These are phyloP conservation scores for Incurvaria masculella DNA, from an alignment of 2,888 invertebrate genomes.

Conservation along the genomic window DNA sequence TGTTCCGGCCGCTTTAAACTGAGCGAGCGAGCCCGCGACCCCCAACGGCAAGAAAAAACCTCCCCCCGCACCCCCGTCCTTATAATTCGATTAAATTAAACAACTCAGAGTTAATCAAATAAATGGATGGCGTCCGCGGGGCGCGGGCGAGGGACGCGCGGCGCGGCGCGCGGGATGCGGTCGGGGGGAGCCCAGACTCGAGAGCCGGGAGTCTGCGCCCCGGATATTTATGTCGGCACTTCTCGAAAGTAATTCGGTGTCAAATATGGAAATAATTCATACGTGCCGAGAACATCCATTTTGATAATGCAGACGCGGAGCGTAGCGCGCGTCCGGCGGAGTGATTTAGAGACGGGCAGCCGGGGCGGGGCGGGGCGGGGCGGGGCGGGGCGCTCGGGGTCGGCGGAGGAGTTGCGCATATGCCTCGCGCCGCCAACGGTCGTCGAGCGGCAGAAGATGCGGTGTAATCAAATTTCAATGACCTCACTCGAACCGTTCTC, in stretches of 20 bases:
- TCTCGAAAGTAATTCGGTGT: slow-evolving; percentile 57
- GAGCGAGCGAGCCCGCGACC: slow-evolving; percentile 29
- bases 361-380: not conserved
- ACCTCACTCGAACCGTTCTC: too few relatives aligned
- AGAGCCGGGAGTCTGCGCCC: slow-evolving; percentile 24
- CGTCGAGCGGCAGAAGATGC: too few relatives aligned
- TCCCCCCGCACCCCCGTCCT: slow-evolving; percentile 35
- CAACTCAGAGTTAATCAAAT: slow-evolving; percentile 59
- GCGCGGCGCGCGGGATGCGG: slow-evolving; percentile 20
- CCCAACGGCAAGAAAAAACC: slow-evolving; percentile 11
- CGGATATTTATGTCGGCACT: slow-evolving; percentile 53
- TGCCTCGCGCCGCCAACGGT: too few relatives aligned
- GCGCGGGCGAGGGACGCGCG: slow-evolving; percentile 20
- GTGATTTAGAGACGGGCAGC: not conserved
- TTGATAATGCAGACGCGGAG: slow-evolving; percentile 53
- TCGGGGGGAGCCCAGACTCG: not conserved
- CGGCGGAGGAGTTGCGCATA: not conserved
- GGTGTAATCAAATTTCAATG: too few relatives aligned
- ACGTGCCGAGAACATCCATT: slow-evolving; percentile 51
- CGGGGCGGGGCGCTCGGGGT: not conserved
- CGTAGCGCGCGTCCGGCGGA: slow-evolving; percentile 25
- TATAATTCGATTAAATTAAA: slow-evolving; percentile 58
- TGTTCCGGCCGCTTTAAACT: slow-evolving; percentile 53
- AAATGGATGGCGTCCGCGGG: slow-evolving; percentile 47
- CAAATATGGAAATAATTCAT: slow-evolving; percentile 58